phyloP scores from a whole-genome alignment of 2,888 invertebrate species.

The Aspidiotus destructor region DNA sequence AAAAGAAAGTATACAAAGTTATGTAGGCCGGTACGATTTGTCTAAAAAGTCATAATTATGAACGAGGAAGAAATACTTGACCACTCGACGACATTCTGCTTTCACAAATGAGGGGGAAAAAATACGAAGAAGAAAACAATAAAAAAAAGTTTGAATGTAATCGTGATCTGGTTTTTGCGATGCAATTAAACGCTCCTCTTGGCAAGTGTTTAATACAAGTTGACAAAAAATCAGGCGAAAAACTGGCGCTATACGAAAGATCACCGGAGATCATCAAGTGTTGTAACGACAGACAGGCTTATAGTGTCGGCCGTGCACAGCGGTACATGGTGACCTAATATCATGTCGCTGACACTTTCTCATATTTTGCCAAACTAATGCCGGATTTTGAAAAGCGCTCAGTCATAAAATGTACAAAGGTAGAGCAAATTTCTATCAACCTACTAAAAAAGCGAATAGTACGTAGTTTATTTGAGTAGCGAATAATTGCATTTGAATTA shows the following conservation, averaged over 20 bases:
- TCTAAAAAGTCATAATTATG: too few relatives aligned
- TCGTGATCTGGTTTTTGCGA: background rate
- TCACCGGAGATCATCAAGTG: background rate
- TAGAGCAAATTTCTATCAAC: too few relatives aligned
- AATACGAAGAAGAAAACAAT: too few relatives aligned
- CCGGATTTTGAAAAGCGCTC: conserved; percentile 11
- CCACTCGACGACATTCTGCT: too few relatives aligned
- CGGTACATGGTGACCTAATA: conserved; percentile 28
- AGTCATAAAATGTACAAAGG: background rate
- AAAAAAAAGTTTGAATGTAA: background rate
- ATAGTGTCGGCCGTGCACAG: conserved; percentile 8
- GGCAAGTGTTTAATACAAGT: conserved; percentile 2
- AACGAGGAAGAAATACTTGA: too few relatives aligned
- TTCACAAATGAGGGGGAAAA: too few relatives aligned
- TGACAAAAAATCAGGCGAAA: background rate
- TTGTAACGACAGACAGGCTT: conserved; percentile 10
- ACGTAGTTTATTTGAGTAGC: too few relatives aligned
- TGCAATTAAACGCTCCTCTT: background rate
- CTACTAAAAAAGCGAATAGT: too few relatives aligned
- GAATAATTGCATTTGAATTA: too few relatives aligned
- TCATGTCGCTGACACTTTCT: conserved; percentile 30
- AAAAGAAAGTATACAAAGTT: too few relatives aligned
- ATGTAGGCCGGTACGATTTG: too few relatives aligned
- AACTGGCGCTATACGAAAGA: background rate
- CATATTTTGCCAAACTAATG: conserved; percentile 27